Percentiles rank a stretch among this genome's conserved stretches.
phyloP scores from a whole-genome alignment of 2,888 invertebrate species.

The Lottia gigantea region DNA sequence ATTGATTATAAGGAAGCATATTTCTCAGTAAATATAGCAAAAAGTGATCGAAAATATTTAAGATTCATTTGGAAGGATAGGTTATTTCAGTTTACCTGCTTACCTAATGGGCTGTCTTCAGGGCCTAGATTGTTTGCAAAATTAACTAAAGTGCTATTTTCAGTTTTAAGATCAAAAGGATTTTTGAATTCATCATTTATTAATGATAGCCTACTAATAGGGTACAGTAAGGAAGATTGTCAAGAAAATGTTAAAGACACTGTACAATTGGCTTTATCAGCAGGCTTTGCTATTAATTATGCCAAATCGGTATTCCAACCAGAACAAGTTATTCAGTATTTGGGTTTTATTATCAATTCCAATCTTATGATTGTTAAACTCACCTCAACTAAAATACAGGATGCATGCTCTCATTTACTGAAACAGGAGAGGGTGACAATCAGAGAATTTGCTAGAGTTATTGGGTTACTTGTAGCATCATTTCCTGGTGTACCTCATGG shows the following conservation, averaged over 20 bases:
- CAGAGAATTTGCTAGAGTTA: conserved; percentile 10
- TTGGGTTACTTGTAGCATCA: neutral
- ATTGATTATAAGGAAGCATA: conserved; percentile 22
- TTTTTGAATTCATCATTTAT: too few species aligned
- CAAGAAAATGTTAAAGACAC: too few species aligned
- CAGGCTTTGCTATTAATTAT: conserved; percentile 7
- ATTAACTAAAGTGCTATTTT: neutral
- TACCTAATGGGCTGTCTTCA: conserved; percentile 16
- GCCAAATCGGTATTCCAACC: conserved; percentile 7
- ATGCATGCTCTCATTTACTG: too few species aligned
- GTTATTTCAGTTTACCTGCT: conserved; percentile 13
- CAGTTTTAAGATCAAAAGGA: too few species aligned
- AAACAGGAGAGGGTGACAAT: neutral
- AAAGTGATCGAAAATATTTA: neutral
- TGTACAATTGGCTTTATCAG: too few species aligned
- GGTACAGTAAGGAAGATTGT: too few species aligned
- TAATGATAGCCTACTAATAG: too few species aligned
- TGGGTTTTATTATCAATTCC: conserved; percentile 15
- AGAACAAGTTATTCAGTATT: conserved; percentile 12
- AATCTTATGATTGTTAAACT: conserved; percentile 29
- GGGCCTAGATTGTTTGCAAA: conserved; percentile 7
- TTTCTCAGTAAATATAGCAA: conserved; percentile 11
- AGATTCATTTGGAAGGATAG: neutral
- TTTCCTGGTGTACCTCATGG: neutral
- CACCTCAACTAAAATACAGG: neutral